phyloP scores from a whole-genome alignment of 2,888 invertebrate species.

The Amphipoea lucens region DNA sequence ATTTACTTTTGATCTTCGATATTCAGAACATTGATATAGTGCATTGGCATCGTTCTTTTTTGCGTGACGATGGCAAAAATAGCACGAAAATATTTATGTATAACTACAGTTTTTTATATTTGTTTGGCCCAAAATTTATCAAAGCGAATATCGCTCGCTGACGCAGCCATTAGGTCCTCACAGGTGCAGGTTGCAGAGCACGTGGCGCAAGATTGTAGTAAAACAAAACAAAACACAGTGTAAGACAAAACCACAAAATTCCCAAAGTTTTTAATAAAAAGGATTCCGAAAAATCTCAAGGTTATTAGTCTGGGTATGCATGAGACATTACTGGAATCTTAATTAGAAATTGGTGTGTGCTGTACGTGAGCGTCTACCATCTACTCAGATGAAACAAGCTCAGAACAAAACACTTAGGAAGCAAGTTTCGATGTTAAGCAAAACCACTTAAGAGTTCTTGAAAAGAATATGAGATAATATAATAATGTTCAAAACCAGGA shows the following conservation, averaged over 20 bases:
- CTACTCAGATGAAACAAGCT: conserved; percentile 13
- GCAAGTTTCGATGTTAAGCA: conserved; percentile 16
- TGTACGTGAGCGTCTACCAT: conserved; percentile 29
- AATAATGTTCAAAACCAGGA: background rate
- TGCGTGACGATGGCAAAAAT: background rate
- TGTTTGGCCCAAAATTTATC: background rate
- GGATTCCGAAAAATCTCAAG: background rate
- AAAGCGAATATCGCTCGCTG: background rate
- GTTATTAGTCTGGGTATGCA: background rate
- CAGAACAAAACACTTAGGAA: conserved; percentile 18
- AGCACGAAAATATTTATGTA: too few relatives aligned
- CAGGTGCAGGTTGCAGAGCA: too few relatives aligned
- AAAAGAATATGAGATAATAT: conserved; percentile 12
- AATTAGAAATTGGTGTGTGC: conserved; percentile 20
- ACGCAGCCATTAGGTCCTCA: too few relatives aligned
- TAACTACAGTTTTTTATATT: background rate
- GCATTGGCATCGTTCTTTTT: background rate
- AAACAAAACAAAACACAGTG: background rate
- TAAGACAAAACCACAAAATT: background rate
- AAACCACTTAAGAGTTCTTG: conserved; percentile 39
- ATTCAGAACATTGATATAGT: background rate
- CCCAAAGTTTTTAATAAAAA: too few relatives aligned
- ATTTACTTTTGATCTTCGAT: conserved; percentile 14
- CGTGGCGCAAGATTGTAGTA: background rate
- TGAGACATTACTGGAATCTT: conserved; percentile 17